Evolutionary conservation across 2,113 vertebrate genomes (phyloP).

Genomic region (Siphamia tubifer): DNA sequence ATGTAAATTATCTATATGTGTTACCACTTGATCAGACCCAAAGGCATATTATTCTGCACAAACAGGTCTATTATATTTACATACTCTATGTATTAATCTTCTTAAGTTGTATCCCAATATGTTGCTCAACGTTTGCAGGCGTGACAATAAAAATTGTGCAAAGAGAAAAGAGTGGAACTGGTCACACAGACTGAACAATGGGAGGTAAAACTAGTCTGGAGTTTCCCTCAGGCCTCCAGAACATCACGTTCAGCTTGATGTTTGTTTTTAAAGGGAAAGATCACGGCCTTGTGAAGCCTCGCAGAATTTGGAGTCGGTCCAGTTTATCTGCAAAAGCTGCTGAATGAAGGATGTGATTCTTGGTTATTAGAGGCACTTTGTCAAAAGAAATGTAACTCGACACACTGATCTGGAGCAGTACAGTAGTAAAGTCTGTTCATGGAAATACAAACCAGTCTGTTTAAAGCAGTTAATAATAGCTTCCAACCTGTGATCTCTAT

Average conservation of each 20-base stretch:
- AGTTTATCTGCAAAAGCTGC: conserved; percentile 16
- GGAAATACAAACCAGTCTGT: background rate
- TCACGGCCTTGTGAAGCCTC: conserved; percentile 12
- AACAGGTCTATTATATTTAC: background rate
- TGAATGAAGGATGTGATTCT: conserved; percentile 5
- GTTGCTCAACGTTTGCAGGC: conserved; percentile 8
- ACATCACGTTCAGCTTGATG: conserved; percentile 44
- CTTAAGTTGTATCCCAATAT: background rate
- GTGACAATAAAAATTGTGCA: conserved; percentile 18
- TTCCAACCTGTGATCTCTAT: background rate
- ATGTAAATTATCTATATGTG: no score
- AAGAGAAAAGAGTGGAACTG: conserved; percentile 41
- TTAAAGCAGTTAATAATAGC: background rate
- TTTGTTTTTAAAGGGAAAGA: conserved; percentile 51
- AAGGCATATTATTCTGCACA: background rate
- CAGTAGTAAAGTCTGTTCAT: background rate
- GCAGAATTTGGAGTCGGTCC: conserved; percentile 43
- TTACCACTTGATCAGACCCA: no score
- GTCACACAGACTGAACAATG: conserved; percentile 58
- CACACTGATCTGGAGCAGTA: background rate
- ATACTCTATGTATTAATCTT: background rate
- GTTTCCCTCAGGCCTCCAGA: conserved; percentile 58
- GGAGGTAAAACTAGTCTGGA: conserved; percentile 54
- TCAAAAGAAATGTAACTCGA: background rate
- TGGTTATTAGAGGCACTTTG: background rate